Conservation (phyloP, 2,888 invertebrate genomes). For the Oscheius onirici region DNA sequence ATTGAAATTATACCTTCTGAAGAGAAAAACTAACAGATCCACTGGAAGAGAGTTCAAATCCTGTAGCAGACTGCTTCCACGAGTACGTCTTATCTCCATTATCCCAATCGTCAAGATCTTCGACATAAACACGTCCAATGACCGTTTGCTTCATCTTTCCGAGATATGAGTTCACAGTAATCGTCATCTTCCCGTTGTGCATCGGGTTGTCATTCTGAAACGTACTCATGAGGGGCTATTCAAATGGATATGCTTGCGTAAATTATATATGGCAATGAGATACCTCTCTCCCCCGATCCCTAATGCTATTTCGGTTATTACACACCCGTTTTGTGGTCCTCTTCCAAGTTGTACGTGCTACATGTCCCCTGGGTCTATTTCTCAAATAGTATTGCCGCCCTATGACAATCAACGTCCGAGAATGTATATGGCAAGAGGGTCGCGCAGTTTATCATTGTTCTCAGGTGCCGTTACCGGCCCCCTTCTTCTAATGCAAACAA, state of each 20-base stretch:
- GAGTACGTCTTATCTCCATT: conserved; percentile 88
- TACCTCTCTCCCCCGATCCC: no score
- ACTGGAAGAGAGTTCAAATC: conserved; percentile 77
- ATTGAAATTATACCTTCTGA: no score
- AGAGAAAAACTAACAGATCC: conserved; percentile 36
- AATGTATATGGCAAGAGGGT: not conserved
- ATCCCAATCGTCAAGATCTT: conserved; percentile 98
- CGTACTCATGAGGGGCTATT: not conserved
- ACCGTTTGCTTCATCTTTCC: conserved; percentile 87
- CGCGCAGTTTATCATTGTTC: conserved; percentile 28
- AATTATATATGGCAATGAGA: not conserved
- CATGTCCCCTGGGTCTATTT: not conserved
- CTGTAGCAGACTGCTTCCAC: conserved; percentile 80
- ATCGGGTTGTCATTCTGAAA: conserved; percentile 91
- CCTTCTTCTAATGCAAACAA: conserved; percentile 19
- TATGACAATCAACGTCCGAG: no score
- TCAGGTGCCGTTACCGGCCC: conserved; percentile 7
- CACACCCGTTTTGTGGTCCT: not conserved
- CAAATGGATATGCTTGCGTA: not conserved
- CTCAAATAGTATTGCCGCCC: conserved; percentile 3
- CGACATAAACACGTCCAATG: conserved; percentile 93
- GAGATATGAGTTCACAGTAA: conserved; percentile 95
- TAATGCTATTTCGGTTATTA: not conserved
- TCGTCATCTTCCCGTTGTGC: conserved; percentile 94
- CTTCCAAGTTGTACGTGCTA: not conserved